Evolutionary conservation across 2,888 invertebrate species (phyloP).

Genomic region (Pocota personata): DNA sequence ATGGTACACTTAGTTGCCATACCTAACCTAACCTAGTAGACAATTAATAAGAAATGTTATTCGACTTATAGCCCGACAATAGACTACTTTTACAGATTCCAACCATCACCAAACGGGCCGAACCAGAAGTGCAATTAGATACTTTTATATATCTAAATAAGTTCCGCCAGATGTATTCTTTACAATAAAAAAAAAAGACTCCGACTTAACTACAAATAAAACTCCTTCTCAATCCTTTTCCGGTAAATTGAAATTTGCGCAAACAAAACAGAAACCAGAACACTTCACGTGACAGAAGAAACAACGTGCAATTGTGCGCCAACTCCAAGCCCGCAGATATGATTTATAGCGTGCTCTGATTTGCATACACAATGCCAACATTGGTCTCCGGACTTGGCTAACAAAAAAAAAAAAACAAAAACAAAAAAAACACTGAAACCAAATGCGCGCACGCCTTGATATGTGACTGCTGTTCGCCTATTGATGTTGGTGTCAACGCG

Average conservation of each 20-base stretch:
- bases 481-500: constrained; percentile 66
- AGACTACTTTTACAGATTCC: too few relatives aligned
- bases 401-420: neutral
- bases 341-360: constrained; percentile 52
- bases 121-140: too few relatives aligned
- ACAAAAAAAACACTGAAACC: neutral
- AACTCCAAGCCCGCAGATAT: neutral
- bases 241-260: neutral
- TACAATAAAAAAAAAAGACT: too few relatives aligned
- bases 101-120: too few relatives aligned
- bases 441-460: constrained; percentile 6
- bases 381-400: constrained; percentile 7
- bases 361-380: constrained; percentile 56
- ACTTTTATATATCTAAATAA: too few relatives aligned
- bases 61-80: too few relatives aligned
- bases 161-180: too few relatives aligned
- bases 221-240: neutral
- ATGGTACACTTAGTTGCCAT: too few relatives aligned
- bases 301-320: neutral
- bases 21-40: too few relatives aligned
- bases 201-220: neutral
- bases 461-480: constrained; percentile 52
- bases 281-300: constrained; percentile 30
- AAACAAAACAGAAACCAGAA: neutral
- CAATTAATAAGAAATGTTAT: too few relatives aligned